Evolutionary conservation across 2,113 vertebrate species (phyloP), one percentile per base, ranked within the genome.

Genomic region (Procavia capensis): DNA sequence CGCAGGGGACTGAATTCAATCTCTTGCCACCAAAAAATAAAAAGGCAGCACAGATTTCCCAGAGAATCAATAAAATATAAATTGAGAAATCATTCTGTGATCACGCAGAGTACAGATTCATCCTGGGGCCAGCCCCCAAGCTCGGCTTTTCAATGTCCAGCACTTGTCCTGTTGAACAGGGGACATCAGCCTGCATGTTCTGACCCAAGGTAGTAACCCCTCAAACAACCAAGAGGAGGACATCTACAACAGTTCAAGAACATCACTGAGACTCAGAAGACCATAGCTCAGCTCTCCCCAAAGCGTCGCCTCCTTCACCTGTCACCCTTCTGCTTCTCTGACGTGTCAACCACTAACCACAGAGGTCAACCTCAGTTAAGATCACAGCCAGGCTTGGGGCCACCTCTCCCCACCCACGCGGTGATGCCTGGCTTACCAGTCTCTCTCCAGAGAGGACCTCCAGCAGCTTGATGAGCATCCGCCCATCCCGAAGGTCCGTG

Each of bases 381-480:
- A 6, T 9, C 75, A 94, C 19, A 86, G 24, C 22, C 27, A 72
- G 63, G 31, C n/a, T 89, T 90, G 66, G 9, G 64, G 88, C 72
- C 76, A 10, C 4, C 36, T 45, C 85, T 66, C n/a, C 59, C 45
- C 29, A 80, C 9, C 19, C 16, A 61, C 0, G 8, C 29, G 29
- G 2, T 11, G 20, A 39, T 22, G 45, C 34, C 5, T 27, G 54
- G 98, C 99, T 98, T 95, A 99, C 99, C 98, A 99, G 99, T 89
- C 98, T 99, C 97, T 99, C 99, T 87, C 99, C 99, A 0, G 99
- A 99, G 92, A 99, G 99, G 75, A 99, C 99, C 96, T 99, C 99
- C 98, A 99, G 98, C 74, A 99, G 99, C 54, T 99, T 99, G 99
- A 99, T 99, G 94, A 99, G 99, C 99, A 99, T 99, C 90, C 99